Percentiles rank a stretch among this genome's conserved stretches.
Conservation (phyloP, 2,797 vertebrate genomes). For the Pangasius larnaudii region DNA sequence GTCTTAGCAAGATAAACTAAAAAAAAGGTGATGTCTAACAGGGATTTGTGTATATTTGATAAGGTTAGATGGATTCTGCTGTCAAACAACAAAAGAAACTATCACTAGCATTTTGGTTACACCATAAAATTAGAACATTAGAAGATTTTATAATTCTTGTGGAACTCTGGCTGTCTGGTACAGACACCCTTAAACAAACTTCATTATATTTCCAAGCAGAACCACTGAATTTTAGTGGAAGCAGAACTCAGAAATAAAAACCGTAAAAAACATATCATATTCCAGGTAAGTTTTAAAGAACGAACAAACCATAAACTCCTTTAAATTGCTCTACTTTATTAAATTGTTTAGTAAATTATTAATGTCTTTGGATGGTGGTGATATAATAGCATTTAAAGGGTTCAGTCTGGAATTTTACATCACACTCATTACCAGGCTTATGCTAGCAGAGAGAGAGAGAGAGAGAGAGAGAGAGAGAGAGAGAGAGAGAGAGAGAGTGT, state of each 20-base stretch:
- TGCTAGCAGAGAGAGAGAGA: background rate
- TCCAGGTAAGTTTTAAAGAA: background rate
- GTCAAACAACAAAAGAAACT: background rate
- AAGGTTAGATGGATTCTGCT: background rate
- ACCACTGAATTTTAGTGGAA: background rate
- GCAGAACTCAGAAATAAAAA: no score
- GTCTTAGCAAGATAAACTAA: background rate
- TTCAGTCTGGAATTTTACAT: background rate
- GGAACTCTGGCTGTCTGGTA: background rate
- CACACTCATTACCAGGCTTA: background rate
- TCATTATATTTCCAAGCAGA: background rate
- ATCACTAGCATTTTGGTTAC: background rate
- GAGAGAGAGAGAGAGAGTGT: background rate
- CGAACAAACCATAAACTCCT: background rate
- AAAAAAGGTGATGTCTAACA: background rate
- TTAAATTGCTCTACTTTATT: background rate
- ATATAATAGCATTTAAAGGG: slow-evolving; percentile 1
- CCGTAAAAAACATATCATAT: background rate
- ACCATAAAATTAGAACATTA: background rate
- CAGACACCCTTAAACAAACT: background rate
- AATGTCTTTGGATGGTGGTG: background rate
- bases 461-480: slow-evolving; percentile 1
- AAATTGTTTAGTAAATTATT: background rate
- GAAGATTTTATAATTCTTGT: background rate
- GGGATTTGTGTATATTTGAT: background rate